These are phyloP conservation scores for Isoperla grammatica DNA, from an alignment of 2,888 invertebrate species.

Conservation along the genomic window DNA sequence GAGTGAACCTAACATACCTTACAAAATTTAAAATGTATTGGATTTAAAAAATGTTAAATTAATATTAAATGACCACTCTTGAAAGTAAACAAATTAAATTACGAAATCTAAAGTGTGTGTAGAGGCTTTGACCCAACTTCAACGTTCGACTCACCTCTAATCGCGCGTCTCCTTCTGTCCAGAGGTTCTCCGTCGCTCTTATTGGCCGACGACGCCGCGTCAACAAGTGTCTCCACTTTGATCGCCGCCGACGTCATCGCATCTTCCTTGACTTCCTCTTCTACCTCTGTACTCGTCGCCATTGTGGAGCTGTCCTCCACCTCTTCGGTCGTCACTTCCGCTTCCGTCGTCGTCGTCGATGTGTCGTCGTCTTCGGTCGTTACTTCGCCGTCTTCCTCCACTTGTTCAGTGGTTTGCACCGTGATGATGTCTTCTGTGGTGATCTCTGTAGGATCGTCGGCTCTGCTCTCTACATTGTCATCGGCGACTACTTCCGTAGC, in stretches of 20 bases:
- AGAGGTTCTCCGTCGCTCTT: not conserved
- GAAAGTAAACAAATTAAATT: too few relatives aligned
- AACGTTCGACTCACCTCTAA: constrained; percentile 6
- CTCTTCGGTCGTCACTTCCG: constrained; percentile 6
- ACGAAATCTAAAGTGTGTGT: too few relatives aligned
- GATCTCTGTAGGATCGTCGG: too few relatives aligned
- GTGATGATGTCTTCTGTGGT: too few relatives aligned
- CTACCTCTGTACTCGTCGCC: not conserved
- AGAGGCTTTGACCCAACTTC: too few relatives aligned
- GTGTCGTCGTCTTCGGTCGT: constrained; percentile 13
- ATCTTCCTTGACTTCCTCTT: not conserved
- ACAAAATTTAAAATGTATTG: too few relatives aligned
- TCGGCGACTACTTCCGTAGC: too few relatives aligned
- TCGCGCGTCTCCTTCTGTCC: not conserved
- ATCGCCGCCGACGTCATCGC: constrained; percentile 1
- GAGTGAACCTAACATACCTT: too few relatives aligned
- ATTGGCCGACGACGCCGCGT: constrained; percentile 4
- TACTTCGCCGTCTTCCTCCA: not conserved
- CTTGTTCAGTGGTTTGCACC: not conserved
- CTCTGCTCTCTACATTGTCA: too few relatives aligned
- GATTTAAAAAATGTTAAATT: too few relatives aligned
- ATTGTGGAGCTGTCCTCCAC: not conserved
- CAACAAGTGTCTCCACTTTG: constrained; percentile 8
- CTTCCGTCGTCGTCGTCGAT: constrained; percentile 25
- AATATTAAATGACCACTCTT: too few relatives aligned